phyloP scores from a whole-genome alignment of 2,888 invertebrate genomes.

The Neoitamus cyanurus region DNA sequence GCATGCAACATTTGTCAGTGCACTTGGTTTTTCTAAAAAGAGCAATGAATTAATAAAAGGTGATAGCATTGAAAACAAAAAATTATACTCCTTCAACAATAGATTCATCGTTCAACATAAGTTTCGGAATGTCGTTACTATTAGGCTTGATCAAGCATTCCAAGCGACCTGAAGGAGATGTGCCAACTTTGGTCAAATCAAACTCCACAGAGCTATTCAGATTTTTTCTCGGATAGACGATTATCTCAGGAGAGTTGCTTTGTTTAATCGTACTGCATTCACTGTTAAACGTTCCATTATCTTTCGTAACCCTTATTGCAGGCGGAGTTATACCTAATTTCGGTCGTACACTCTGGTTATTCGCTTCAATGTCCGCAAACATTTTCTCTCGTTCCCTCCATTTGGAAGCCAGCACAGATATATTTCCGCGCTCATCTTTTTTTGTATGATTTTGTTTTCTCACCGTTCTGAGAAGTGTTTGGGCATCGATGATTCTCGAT shows the following conservation, averaged over 20 bases:
- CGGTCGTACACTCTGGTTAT: not conserved
- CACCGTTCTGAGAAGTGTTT: conserved; percentile 60
- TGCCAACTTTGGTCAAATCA: conserved; percentile 61
- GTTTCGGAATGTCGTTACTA: conserved; percentile 45
- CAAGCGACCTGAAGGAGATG: conserved; percentile 63
- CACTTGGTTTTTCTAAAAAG: not conserved
- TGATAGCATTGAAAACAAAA: not conserved
- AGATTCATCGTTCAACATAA: not conserved
- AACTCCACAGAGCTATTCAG: conserved; percentile 38
- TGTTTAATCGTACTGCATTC: not conserved
- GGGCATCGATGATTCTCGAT: conserved; percentile 61
- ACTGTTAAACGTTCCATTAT: not conserved
- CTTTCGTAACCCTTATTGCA: not conserved
- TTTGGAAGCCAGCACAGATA: conserved; percentile 57
- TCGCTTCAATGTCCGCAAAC: not conserved
- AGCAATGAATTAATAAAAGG: not conserved
- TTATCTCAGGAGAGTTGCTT: not conserved
- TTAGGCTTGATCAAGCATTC: conserved; percentile 60
- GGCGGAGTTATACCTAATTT: not conserved
- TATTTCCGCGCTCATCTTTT: conserved; percentile 44
- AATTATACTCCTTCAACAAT: not conserved
- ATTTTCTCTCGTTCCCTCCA: conserved; percentile 60
- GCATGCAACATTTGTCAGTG: not conserved
- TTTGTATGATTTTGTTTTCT: conserved; percentile 56
- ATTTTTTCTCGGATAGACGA: not conserved